Conservation (phyloP, 2,888 invertebrate genomes). For the Andrena hattorfiana region DNA sequence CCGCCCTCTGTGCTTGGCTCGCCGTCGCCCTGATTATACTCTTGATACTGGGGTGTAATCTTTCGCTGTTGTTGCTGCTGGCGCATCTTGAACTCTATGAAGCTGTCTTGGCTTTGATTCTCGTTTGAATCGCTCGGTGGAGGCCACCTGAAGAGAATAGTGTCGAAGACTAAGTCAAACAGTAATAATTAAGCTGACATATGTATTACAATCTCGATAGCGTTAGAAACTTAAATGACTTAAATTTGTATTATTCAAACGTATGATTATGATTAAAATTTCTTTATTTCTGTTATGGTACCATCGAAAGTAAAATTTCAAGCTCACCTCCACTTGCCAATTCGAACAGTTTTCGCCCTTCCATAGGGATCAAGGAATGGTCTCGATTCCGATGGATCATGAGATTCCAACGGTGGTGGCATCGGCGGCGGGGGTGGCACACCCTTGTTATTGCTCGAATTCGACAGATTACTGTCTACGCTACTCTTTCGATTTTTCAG, state of each 20-base stretch:
- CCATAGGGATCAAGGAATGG: conserved; percentile 96
- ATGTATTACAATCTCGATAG: too few species aligned
- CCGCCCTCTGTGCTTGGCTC: conserved; percentile 84
- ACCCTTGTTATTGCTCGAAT: conserved; percentile 77
- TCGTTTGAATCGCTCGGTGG: conserved; percentile 91
- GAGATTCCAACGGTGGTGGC: conserved; percentile 93
- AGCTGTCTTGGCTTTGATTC: conserved; percentile 90
- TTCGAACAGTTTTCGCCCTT: conserved; percentile 96
- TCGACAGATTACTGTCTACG: conserved; percentile 79
- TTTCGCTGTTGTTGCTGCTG: conserved; percentile 90
- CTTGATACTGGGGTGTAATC: conserved; percentile 90
- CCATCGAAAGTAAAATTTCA: background rate
- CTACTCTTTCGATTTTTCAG: conserved; percentile 85
- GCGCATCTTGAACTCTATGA: conserved; percentile 95
- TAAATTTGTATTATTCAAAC: background rate
- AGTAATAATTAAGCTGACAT: too few species aligned
- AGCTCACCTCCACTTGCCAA: conserved; percentile 93
- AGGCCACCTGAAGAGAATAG: conserved; percentile 89
- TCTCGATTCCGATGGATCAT: conserved; percentile 92
- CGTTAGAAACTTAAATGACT: too few species aligned
- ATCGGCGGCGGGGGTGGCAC: conserved; percentile 94
- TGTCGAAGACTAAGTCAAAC: background rate
- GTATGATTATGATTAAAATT: background rate
- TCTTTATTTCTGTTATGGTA: background rate
- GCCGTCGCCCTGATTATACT: conserved; percentile 84